Base-by-base conservation (phyloP, 23 tunicate genomes). In the Halocynthia aurantium region DNA sequence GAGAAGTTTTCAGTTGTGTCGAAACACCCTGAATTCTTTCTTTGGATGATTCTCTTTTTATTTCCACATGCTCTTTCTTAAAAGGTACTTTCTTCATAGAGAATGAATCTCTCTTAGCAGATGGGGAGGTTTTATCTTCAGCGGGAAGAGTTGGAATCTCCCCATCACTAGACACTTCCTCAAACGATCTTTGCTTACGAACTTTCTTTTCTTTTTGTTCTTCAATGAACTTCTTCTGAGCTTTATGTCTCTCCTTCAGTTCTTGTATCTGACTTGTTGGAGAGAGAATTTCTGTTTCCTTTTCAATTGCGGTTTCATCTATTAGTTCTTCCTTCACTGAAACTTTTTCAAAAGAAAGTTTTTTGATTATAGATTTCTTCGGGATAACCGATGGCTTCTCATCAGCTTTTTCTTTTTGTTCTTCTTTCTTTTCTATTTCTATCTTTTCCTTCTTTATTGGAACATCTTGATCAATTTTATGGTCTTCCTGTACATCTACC, bases 311-410 rank as follows among this genome's bases (percentile, higher is more conserved):
- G 49, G 49, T 0, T 15, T 70, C 75, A 49, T 31, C 75, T 9
- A 54, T 50, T 15, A 20, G 70, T 9, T 40, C 15, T 74, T 54
- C 5, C 22, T 54, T 74, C 6, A 54, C 78, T 49, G 56, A 52
- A 74, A 74, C 78, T 74, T 74, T 49, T 54, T 74, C 78, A 54
- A 74, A 52, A 10, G 78, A 74, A 54, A 55, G 57, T 74, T 64
- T 74, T 56, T 74, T 74, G 15, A 22, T 65, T 13, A 52, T 19
- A 52, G 12, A 21, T 54, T 74, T 53, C 50, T 56, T 74, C 20
- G 44, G 44, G 4, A 31, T 31, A 31, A 31, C 44, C 44, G 78
- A 55, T 54, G 22, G 6, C 17, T 54, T 74, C 55, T 20, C 78
- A 11, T 74, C 56, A 8, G 60, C 6, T 0, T n/a, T 5, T 5